Evolutionary conservation across 1,140 invertebrate species (phyloP), one percentile per base, ranked within the genome.

Genomic region (Hermetia illucens): DNA sequence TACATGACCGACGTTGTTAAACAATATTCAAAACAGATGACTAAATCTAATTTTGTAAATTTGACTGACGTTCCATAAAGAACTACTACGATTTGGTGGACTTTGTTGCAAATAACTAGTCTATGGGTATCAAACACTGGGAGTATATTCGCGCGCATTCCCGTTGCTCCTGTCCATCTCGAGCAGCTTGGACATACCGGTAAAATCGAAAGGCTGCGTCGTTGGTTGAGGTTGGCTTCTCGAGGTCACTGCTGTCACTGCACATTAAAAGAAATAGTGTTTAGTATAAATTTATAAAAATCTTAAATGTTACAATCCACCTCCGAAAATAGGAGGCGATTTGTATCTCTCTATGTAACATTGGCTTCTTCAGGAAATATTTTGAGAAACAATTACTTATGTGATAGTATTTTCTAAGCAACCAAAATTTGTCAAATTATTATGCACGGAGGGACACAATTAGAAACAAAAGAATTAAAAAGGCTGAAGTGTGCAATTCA

Each of bases 81-180:
- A n/a, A n/a, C n/a, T n/a, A n/a, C n/a, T n/a, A n/a, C n/a, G n/a
- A n/a, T n/a, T n/a, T n/a, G n/a, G n/a, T n/a, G n/a, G n/a, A n/a
- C n/a, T n/a, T n/a, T n/a, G n/a, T n/a, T n/a, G n/a, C n/a, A 21
- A 20, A n/a, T n/a, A n/a, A n/a, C 22, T 36, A 44, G 40, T 68
- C 70, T 1, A 66, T 71, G 42, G 67, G 70, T 42, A 74, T 67
- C 27, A 66, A 60, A 55, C 83, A 88, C 32, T 70, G 53, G 3
- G 79, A 72, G 55, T 85, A 85, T 2, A 74, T 50, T 48, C 62
- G 51, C 1, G 72, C 44, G 50, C 84, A 88, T 51, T 86, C 77
- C 42, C 76, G 77, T 44, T 75, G 68, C 41, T 85, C 79, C 62
- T 87, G 82, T 3, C 84, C 84, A 52, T 82, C 73, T 49, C 82